Percentiles rank a stretch among this genome's conserved stretches.
These are phyloP conservation scores for Psilanteris sp. DNA, from an alignment of 1,140 invertebrate species.

Conservation along the genomic window DNA sequence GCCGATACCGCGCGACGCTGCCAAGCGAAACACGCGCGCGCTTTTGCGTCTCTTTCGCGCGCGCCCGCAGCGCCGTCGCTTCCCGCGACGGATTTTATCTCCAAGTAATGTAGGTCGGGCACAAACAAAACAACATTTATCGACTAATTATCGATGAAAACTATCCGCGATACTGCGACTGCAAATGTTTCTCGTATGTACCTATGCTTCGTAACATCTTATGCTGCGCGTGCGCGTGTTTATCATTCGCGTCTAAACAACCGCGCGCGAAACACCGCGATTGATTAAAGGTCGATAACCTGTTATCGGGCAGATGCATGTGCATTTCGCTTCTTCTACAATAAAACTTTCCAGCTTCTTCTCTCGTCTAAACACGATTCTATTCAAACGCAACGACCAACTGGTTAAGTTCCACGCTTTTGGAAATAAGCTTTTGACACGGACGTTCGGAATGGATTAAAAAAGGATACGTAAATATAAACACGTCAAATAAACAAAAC, in stretches of 20 bases:
- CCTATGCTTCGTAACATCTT: conserved; percentile 34
- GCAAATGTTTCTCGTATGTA: conserved; percentile 30
- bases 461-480: no score
- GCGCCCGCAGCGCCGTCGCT: conserved; percentile 19
- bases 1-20: neutral
- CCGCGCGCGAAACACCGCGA: conserved; percentile 32
- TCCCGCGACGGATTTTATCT: conserved; percentile 66
- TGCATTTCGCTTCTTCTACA: conserved; percentile 1
- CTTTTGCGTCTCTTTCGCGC: neutral
- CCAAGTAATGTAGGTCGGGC: conserved; percentile 72
- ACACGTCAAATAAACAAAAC: no score
- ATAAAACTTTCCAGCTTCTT: neutral
- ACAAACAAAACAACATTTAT: conserved; percentile 71
- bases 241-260: conserved; percentile 40
- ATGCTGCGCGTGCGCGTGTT: conserved; percentile 11
- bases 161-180: conserved; percentile 66
- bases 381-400: no score
- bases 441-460: no score
- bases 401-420: no score
- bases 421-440: no score
- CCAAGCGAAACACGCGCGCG: no score
- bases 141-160: conserved; percentile 73
- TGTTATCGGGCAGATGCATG: conserved; percentile 57
- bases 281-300: conserved; percentile 63
- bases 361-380: neutral